phyloP scores from a whole-genome alignment of 2,113 vertebrate species.

The Ceyx margarethae region DNA sequence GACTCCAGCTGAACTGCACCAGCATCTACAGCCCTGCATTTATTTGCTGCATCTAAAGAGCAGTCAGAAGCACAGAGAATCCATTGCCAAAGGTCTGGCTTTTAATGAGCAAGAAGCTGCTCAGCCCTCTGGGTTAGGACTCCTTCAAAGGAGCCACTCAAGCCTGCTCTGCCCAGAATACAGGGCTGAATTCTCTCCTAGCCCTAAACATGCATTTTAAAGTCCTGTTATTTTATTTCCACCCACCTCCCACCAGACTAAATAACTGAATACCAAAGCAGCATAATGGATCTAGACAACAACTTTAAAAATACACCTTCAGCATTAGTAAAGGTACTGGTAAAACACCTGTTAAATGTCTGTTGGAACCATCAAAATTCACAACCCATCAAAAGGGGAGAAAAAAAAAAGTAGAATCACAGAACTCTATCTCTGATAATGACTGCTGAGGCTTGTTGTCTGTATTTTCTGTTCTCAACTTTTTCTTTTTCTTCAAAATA shows the following conservation, averaged over 20 bases:
- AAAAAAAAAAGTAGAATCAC: background rate
- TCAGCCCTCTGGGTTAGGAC: background rate
- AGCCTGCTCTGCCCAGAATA: background rate
- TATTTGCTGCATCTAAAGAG: background rate
- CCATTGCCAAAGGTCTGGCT: background rate
- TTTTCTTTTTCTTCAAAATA: slow-evolving; percentile 4
- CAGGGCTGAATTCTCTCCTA: background rate
- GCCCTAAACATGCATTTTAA: background rate
- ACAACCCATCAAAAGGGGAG: background rate
- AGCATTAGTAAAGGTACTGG: background rate
- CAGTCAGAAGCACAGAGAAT: background rate
- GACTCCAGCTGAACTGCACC: background rate
- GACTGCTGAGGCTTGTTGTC: background rate
- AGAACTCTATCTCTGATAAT: background rate
- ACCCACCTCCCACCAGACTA: background rate
- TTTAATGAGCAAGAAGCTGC: slow-evolving; percentile 31
- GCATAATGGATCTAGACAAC: background rate
- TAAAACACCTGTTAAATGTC: background rate
- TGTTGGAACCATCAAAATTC: background rate
- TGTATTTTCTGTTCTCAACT: background rate
- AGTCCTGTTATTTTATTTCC: background rate
- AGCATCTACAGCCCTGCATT: background rate
- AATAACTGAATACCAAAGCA: background rate
- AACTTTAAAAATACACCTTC: background rate
- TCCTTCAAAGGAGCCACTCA: slow-evolving; percentile 22